Conservation (phyloP, 2,113 vertebrate genomes). For the Phaethornis superciliosus region DNA sequence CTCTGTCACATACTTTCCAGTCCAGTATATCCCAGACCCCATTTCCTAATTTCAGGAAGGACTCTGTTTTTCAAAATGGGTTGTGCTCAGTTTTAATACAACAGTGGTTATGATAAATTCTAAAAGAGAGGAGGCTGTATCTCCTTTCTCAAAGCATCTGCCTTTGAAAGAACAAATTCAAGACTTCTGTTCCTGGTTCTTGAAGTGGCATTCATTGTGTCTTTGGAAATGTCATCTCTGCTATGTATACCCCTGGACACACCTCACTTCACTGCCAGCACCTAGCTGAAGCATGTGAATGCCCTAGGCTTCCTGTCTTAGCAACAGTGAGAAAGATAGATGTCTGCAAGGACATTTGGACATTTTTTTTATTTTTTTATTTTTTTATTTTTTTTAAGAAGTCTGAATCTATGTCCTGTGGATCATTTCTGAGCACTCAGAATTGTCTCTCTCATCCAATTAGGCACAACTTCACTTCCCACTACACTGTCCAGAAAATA, state of each 20-base stretch:
- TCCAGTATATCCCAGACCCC: background rate
- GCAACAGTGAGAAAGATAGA: background rate
- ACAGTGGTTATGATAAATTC: background rate
- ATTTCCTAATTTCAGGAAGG: background rate
- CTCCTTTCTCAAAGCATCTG: background rate
- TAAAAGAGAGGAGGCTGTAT: background rate
- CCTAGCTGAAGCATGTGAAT: background rate
- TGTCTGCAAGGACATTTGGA: background rate
- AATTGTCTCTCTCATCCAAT: background rate
- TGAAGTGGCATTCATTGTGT: background rate
- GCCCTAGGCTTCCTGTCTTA: background rate
- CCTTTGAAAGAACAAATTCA: background rate
- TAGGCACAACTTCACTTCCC: background rate
- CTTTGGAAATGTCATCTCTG: background rate
- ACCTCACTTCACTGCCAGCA: background rate
- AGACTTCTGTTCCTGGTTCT: background rate
- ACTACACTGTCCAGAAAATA: background rate
- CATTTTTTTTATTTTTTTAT: background rate
- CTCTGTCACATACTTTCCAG: background rate
- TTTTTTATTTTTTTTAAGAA: background rate
- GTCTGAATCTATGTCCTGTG: background rate
- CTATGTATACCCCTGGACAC: rapidly evolving
- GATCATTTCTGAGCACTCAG: background rate
- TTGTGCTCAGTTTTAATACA: background rate
- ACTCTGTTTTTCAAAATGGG: background rate